phyloP scores from a whole-genome alignment of 1,140 invertebrate species.

The Macrosteles quadrilineatus region DNA sequence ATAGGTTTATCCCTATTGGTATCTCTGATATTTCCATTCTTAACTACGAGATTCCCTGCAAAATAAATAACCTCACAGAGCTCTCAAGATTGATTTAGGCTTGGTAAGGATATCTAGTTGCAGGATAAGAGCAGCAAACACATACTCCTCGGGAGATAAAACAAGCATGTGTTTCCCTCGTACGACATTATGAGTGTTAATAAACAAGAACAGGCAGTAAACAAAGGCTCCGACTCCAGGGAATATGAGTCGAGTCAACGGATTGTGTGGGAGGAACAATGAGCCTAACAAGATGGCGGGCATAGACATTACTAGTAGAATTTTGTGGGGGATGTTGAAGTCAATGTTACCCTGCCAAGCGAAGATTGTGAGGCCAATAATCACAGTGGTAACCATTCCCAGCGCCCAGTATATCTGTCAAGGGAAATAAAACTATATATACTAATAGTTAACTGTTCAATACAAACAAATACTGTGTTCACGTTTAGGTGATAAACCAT shows the following conservation, averaged over 20 bases:
- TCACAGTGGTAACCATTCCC: constrained; percentile 78
- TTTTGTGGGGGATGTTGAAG: constrained; percentile 81
- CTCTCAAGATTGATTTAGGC: constrained; percentile 77
- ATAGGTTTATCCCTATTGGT: no score
- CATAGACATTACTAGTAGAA: constrained; percentile 73
- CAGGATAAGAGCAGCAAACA: constrained; percentile 89
- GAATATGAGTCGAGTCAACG: constrained; percentile 70
- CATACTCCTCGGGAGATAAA: constrained; percentile 94
- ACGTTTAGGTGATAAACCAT: no score
- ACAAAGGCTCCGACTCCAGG: constrained; percentile 76
- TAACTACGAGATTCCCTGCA: no score
- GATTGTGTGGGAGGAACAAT: constrained; percentile 64
- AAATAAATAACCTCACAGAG: no score
- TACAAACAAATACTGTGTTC: no score
- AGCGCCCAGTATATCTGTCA: constrained; percentile 78
- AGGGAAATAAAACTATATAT: no score
- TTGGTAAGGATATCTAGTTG: constrained; percentile 92
- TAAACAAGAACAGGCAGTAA: constrained; percentile 82
- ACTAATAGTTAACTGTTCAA: no score
- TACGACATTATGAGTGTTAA: constrained; percentile 95
- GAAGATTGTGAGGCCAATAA: constrained; percentile 83
- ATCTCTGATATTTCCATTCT: no score
- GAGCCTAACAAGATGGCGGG: constrained; percentile 80
- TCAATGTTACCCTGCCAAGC: constrained; percentile 92
- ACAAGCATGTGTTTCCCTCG: constrained; percentile 89